Base-by-base conservation (phyloP, 2,113 vertebrate species). In the Thunnus maccoyii region DNA sequence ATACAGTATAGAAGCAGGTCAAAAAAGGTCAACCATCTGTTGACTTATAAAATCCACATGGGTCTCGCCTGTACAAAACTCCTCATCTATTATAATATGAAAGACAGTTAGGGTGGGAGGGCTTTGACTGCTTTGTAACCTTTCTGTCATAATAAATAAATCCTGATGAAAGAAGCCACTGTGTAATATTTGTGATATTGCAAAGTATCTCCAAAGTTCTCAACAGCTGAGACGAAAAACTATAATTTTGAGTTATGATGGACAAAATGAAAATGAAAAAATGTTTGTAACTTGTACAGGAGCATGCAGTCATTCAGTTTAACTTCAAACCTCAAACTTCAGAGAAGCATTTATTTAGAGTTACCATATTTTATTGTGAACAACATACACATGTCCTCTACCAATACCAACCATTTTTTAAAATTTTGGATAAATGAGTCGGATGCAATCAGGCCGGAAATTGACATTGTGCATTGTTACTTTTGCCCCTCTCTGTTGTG, bases 21-120 rank as follows among this genome's bases (percentile, higher is more conserved):
- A 63, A 56, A 52, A 82, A 86, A 90, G 84, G 79, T 86, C 63
- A 60, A 64, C 13, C 22, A 65, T 76, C 76, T 88, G 82, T 52
- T 60, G 71, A 65, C 52, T 57, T 61, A 50, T 13, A 36, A 72
- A 79, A 60, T 62, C 22, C 64, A 63, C 62, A 77, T 2, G 3
- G 14, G 0, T n/a, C 55, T 60, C 57, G 66, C 74, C 79, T 77
- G 71, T 72, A 57, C 48, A 16, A 54, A 69, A 36, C 5, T 4
- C 30, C 47, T 57, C 4, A 30, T 74, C 80, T 27, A 76, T 57
- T 25, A 10, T 32, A 67, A 27, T 30, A 55, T 36, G 18, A 77
- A 52, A 60, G 15, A 10, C 18, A 7, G 14, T 22, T 36, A 68
- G 48, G 22, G 18, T n/a, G 18, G 0, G 25, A 25, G 20, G 3